phyloP scores from a whole-genome alignment of 2,888 invertebrate genomes.

The Cheilosia urbana region DNA sequence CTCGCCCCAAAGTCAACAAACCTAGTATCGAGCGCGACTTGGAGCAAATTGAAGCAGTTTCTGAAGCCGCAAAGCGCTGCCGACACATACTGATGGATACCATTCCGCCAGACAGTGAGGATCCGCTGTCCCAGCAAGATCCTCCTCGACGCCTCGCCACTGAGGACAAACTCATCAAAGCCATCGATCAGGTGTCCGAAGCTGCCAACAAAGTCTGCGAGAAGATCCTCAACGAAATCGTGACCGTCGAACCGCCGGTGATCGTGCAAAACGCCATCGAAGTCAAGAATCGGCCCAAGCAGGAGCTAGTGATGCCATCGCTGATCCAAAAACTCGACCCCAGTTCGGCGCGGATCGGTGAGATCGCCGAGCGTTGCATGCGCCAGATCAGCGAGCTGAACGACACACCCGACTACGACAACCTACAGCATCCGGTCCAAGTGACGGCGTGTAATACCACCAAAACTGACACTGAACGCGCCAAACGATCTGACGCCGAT shows the following conservation, averaged over 20 bases:
- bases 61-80: conserved; percentile 84
- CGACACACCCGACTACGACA: conserved; percentile 83
- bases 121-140: conserved; percentile 37
- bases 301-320: conserved; percentile 79
- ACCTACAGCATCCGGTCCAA: conserved; percentile 78
- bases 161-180: conserved; percentile 81
- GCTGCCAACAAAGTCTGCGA: conserved; percentile 82
- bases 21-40: conserved; percentile 80
- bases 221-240: conserved; percentile 82
- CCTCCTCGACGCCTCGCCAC: conserved; percentile 79
- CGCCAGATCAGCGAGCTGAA: conserved; percentile 82
- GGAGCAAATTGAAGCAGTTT: conserved; percentile 84
- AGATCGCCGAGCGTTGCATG: conserved; percentile 84
- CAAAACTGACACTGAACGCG: conserved; percentile 72
- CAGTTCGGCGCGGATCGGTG: conserved; percentile 85
- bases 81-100: conserved; percentile 84
- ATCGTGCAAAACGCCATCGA: conserved; percentile 80
- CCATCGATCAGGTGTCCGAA: conserved; percentile 82
- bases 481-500: conserved; percentile 78
- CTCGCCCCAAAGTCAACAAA: conserved; percentile 78
- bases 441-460: conserved; percentile 71
- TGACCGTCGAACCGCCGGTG: conserved; percentile 81
- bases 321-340: conserved; percentile 84
- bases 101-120: conserved; percentile 77
- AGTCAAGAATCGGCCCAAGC: conserved; percentile 77